phyloP scores from a whole-genome alignment of 1,140 invertebrate species.

The Mizuhopecten yessoensis region DNA sequence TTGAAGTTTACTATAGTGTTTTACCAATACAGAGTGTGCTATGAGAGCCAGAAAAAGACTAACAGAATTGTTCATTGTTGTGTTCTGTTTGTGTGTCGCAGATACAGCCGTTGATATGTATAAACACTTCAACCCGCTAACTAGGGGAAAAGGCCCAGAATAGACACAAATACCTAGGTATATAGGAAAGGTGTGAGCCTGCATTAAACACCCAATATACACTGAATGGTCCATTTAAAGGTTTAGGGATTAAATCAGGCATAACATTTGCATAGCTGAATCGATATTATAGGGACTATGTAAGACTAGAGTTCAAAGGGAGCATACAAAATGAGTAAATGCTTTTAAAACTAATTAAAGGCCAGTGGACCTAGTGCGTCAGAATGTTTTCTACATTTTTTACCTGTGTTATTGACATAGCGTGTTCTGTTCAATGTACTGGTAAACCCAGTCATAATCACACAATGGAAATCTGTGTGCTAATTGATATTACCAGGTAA shows the following conservation, averaged over 20 bases:
- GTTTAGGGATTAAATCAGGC: neutral
- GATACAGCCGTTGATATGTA: neutral
- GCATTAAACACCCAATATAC: constrained; percentile 24
- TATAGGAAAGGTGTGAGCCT: constrained; percentile 16
- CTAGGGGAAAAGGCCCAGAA: constrained; percentile 31
- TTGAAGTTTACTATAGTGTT: neutral
- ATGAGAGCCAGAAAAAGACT: neutral
- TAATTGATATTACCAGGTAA: constrained; percentile 7
- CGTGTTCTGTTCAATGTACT: neutral
- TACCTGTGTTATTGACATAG: neutral
- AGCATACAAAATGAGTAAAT: constrained; percentile 29
- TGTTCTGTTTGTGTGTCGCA: neutral
- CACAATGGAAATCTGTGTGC: constrained; percentile 2
- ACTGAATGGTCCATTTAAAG: constrained; percentile 30
- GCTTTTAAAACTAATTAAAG: constrained; percentile 29
- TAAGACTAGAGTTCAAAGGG: constrained; percentile 11
- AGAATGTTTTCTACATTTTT: constrained; percentile 29
- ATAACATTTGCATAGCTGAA: constrained; percentile 14
- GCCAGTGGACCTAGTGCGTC: neutral
- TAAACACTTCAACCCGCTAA: neutral
- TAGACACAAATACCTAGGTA: neutral
- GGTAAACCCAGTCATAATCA: neutral
- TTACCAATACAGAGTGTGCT: neutral
- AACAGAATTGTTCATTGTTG: neutral
- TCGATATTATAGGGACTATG: constrained; percentile 35